These are phyloP conservation scores for Astur gentilis DNA, from an alignment of 2,113 vertebrate genomes.

Conservation along the genomic window DNA sequence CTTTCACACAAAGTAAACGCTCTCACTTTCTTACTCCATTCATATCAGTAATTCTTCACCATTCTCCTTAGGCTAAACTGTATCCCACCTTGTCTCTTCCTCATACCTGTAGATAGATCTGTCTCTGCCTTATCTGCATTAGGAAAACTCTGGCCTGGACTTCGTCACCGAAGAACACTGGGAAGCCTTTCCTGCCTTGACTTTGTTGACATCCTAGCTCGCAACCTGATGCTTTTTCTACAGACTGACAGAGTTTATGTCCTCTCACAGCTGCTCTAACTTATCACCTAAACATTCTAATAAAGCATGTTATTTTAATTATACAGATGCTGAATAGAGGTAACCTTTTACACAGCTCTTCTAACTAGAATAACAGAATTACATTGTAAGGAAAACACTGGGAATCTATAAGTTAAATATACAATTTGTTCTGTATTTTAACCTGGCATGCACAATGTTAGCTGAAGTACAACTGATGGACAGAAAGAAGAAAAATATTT, in stretches of 20 bases:
- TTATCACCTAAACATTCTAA: constrained; percentile 80
- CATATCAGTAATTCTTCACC: constrained; percentile 29
- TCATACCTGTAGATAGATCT: constrained; percentile 73
- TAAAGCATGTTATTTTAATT: constrained; percentile 70
- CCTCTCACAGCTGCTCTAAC: constrained; percentile 81
- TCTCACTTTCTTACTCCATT: constrained; percentile 18
- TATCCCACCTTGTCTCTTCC: constrained; percentile 72
- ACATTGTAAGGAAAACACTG: background rate
- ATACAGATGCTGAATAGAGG: constrained; percentile 46
- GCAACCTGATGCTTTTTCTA: constrained; percentile 74
- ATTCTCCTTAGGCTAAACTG: constrained; percentile 66
- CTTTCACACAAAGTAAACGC: background rate
- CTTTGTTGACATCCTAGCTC: constrained; percentile 74
- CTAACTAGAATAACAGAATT: constrained; percentile 21
- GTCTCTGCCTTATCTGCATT: constrained; percentile 77
- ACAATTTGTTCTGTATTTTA: background rate
- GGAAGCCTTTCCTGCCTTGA: constrained; percentile 78
- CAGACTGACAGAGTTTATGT: constrained; percentile 67
- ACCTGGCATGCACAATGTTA: background rate
- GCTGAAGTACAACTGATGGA: background rate
- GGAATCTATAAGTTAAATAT: background rate
- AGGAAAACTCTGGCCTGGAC: constrained; percentile 72
- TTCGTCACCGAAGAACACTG: constrained; percentile 67
- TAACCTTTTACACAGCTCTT: constrained; percentile 52
- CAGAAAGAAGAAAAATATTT: background rate